Evolutionary conservation across 2,797 vertebrate species (phyloP).

Genomic region (Arrhamphus sclerolepis): DNA sequence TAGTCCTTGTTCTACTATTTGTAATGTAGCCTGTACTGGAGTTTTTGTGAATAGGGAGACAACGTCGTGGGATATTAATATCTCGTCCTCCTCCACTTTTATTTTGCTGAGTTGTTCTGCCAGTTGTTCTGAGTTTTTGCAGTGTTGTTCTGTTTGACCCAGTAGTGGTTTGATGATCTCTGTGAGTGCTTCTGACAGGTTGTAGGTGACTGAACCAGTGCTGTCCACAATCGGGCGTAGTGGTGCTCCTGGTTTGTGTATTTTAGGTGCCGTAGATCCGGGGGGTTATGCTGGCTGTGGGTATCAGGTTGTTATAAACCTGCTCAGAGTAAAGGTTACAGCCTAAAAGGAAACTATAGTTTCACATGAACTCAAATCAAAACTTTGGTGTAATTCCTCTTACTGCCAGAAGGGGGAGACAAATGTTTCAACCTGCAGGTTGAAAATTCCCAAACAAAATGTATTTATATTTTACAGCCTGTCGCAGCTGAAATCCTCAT

Average conservation of each 20-base stretch:
- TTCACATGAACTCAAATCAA: too few relatives aligned
- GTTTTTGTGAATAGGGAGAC: not conserved
- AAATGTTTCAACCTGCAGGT: too few relatives aligned
- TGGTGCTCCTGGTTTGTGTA: not conserved
- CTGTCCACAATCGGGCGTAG: not conserved
- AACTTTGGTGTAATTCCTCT: too few relatives aligned
- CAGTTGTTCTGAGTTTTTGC: not conserved
- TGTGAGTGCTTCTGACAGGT: not conserved
- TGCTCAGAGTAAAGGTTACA: too few relatives aligned
- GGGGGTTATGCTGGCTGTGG: not conserved
- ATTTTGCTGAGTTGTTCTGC: not conserved
- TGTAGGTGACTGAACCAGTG: not conserved
- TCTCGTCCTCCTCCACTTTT: not conserved
- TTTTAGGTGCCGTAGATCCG: not conserved
- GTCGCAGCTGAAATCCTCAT: too few relatives aligned
- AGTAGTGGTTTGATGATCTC: not conserved
- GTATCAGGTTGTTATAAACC: too few relatives aligned
- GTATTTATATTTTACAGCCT: too few relatives aligned
- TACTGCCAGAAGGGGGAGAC: too few relatives aligned
- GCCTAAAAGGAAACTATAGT: too few relatives aligned
- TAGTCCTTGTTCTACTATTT: not conserved
- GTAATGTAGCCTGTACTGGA: not conserved
- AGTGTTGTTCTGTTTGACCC: not conserved
- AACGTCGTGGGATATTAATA: not conserved
- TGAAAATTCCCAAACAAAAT: too few relatives aligned